These are phyloP conservation scores for Phrixothrix hirtus DNA, from an alignment of 2,888 invertebrate species.

Conservation along the genomic window DNA sequence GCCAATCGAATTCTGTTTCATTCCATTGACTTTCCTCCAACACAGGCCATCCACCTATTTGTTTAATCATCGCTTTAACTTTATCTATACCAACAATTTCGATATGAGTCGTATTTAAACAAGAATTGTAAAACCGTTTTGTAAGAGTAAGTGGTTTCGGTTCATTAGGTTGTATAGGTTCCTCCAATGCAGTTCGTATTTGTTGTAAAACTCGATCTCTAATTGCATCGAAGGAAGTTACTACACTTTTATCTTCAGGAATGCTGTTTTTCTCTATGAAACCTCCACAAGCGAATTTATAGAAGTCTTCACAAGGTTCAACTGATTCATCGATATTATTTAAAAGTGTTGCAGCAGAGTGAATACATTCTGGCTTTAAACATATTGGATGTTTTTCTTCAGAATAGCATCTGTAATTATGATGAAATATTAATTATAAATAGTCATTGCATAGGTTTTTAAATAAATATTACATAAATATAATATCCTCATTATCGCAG, in stretches of 20 bases:
- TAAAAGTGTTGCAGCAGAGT: conserved; percentile 70
- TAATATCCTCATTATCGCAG: too few species aligned
- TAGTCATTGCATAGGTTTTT: too few species aligned
- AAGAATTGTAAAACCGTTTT: conserved; percentile 60
- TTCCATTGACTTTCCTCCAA: conserved; percentile 77
- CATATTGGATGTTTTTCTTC: too few species aligned
- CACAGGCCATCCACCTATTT: conserved; percentile 91
- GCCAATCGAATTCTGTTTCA: conserved; percentile 75
- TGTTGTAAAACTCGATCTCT: conserved; percentile 9
- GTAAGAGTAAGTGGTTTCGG: conserved; percentile 2
- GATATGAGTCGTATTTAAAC: conserved; percentile 84
- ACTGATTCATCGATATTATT: conserved; percentile 67
- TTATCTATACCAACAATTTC: conserved; percentile 77
- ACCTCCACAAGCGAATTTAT: conserved; percentile 23
- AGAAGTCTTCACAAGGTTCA: conserved; percentile 64
- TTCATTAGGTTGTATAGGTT: conserved; percentile 5
- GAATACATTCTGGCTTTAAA: conserved; percentile 80
- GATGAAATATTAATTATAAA: too few species aligned
- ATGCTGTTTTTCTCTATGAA: conserved; percentile 6
- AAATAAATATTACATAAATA: too few species aligned
- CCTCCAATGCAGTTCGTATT: conserved; percentile 9
- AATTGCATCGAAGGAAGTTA: conserved; percentile 11
- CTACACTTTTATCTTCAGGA: conserved; percentile 8
- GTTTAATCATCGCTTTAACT: conserved; percentile 68
- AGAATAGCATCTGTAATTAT: too few species aligned